phyloP scores from a whole-genome alignment of 2,113 vertebrate genomes.

The Mesocricetus auratus region DNA sequence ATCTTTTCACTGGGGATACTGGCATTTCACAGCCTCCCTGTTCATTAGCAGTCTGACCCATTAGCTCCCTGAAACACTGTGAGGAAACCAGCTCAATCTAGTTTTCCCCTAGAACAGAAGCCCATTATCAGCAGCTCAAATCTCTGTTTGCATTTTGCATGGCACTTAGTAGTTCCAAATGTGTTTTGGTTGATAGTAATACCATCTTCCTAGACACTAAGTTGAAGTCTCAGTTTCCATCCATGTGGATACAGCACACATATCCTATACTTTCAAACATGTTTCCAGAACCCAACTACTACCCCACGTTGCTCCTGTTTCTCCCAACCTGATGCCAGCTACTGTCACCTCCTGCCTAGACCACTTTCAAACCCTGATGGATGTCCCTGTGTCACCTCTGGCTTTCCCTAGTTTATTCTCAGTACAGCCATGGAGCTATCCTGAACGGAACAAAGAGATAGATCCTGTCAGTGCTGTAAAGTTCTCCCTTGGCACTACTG shows the following conservation, averaged over 20 bases:
- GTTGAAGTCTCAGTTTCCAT: background rate
- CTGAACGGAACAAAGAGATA: background rate
- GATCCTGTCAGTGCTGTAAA: background rate
- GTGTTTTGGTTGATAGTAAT: background rate
- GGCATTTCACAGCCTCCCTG: slow-evolving; percentile 57
- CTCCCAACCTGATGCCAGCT: background rate
- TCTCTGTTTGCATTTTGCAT: slow-evolving; percentile 63
- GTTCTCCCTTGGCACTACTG: background rate
- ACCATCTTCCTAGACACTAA: background rate
- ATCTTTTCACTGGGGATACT: slow-evolving; percentile 81
- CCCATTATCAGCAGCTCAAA: slow-evolving; percentile 75
- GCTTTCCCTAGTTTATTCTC: slow-evolving; percentile 15
- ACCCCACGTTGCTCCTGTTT: background rate
- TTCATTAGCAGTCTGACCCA: slow-evolving; percentile 84
- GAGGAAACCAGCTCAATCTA: slow-evolving; percentile 80
- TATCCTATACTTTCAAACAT: background rate
- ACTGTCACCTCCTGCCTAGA: background rate
- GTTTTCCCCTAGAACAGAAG: slow-evolving; percentile 81
- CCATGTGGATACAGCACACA: background rate
- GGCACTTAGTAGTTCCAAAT: background rate
- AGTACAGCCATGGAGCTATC: background rate
- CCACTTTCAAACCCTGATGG: background rate
- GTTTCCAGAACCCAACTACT: background rate
- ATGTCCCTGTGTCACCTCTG: background rate
- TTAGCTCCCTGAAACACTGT: slow-evolving; percentile 85